phyloP scores from a whole-genome alignment of 2,888 invertebrate genomes.

The Philonicus albiceps region DNA sequence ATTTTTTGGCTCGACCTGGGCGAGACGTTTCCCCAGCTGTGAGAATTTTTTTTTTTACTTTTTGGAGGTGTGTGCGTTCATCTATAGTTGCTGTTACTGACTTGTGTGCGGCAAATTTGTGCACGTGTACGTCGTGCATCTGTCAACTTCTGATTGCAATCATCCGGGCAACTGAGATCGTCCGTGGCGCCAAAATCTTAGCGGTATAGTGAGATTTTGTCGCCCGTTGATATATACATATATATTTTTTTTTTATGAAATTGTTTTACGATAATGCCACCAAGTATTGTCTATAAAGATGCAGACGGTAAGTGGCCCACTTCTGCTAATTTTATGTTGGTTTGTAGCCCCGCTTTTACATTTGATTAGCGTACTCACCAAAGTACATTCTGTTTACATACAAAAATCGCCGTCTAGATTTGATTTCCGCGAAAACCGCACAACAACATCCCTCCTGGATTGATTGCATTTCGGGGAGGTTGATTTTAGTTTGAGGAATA shows the following conservation, averaged over 20 bases:
- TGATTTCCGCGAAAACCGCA: not conserved
- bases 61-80: not conserved
- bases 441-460: not conserved
- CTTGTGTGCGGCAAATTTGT: not conserved
- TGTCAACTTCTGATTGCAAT: not conserved
- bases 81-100: not conserved
- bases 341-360: not conserved
- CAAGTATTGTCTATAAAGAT: not conserved
- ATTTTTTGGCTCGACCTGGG: not conserved
- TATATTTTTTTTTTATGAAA: not conserved
- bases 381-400: not conserved
- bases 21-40: not conserved
- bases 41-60: not conserved
- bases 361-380: not conserved
- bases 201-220: not conserved
- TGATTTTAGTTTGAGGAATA: not conserved
- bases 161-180: not conserved
- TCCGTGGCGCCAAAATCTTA: not conserved
- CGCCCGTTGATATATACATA: not conserved
- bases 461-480: not conserved
- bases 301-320: constrained; percentile 10
- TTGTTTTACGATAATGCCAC: not conserved
- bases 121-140: not conserved
- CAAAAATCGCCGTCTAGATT: not conserved
- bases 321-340: not conserved